Base-by-base conservation (phyloP, 2,797 vertebrate genomes). In the Chelmon rostratus region DNA sequence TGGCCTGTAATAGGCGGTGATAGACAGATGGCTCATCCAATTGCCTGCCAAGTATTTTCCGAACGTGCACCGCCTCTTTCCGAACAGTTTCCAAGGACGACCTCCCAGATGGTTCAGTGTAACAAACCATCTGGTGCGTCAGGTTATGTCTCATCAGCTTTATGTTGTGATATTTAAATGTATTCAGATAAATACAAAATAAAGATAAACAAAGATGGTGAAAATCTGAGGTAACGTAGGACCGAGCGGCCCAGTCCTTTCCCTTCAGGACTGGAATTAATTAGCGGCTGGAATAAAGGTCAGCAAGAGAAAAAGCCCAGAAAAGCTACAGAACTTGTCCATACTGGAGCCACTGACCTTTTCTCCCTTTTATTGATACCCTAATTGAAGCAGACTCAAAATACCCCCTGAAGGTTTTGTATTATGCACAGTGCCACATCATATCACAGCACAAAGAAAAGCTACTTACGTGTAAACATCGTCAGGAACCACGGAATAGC, bases 401-500 rank as follows among this genome's bases (percentile, higher is more conserved):
- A 76, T 69, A 71, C 2, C 28, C 21, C 40, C 18, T 57, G n/a
- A 74, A 79, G 13, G 47, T 52, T 86, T 47, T 46, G 13, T 16
- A 68, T 56, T 86, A 37, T 37, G n/a, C 44, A 64, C 38, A 28
- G 28, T n/a, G 42, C 23, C 42, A 69, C 58, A 47, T 58, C 49
- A 59, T 0, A 71, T 58, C 19, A 49, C 18, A 63, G 25, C 1
- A 67, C 2, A 75, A 78, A 44, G 19, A 64, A 28, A 59, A 69
- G 35, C 35, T 81, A 98, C 98, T 99, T 93, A 99, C 98, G 98
- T 86, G 98, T 99, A 92, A 99, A 99, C 98, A 99, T 99, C 18
- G 98, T 99, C 72, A 99, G 96, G 94, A 99, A 99, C 98, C 98
- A 99, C 28, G 98, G 98, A 88, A 99, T 99, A 0, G 98, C 98